phyloP scores from a whole-genome alignment of 2,888 invertebrate genomes.

The Sisyra nigra region DNA sequence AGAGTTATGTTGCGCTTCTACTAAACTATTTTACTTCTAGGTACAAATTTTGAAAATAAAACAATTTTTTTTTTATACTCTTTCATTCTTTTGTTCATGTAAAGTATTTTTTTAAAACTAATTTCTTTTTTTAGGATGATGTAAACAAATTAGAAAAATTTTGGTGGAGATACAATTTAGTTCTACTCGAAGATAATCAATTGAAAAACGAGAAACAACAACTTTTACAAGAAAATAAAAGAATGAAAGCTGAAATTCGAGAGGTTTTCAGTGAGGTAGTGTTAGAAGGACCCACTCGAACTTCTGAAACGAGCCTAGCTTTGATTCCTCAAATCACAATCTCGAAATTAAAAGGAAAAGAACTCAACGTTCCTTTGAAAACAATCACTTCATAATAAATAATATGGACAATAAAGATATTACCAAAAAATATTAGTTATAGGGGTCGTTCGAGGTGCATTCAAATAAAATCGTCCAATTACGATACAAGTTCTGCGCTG shows the following conservation, averaged over 20 bases:
- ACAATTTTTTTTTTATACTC: too few species aligned
- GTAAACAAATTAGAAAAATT: slow-evolving; percentile 28
- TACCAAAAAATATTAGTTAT: too few species aligned
- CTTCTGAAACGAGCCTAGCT: not conserved
- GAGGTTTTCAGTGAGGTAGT: slow-evolving; percentile 23
- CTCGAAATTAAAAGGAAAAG: not conserved
- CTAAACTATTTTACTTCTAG: too few species aligned
- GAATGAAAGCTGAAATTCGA: slow-evolving; percentile 23
- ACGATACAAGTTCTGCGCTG: too few species aligned
- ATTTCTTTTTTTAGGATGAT: slow-evolving; percentile 1
- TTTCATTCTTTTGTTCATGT: too few species aligned
- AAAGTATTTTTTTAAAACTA: too few species aligned
- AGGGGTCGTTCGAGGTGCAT: too few species aligned
- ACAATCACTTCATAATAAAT: too few species aligned
- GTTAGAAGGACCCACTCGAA: slow-evolving; percentile 11
- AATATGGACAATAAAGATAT: too few species aligned
- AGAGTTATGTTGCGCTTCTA: too few species aligned
- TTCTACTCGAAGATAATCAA: slow-evolving; percentile 21
- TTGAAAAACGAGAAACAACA: slow-evolving; percentile 29
- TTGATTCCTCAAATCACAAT: slow-evolving; percentile 1
- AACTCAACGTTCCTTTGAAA: not conserved
- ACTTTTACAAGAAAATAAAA: slow-evolving; percentile 30
- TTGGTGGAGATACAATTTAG: slow-evolving; percentile 35
- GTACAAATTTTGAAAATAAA: too few species aligned
- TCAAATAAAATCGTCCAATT: too few species aligned